A percentile compares a stretch with the other conserved stretches of the same genome.
These are phyloP conservation scores for Oscheius sp. DNA, from an alignment of 2,888 invertebrate species.

Conservation along the genomic window DNA sequence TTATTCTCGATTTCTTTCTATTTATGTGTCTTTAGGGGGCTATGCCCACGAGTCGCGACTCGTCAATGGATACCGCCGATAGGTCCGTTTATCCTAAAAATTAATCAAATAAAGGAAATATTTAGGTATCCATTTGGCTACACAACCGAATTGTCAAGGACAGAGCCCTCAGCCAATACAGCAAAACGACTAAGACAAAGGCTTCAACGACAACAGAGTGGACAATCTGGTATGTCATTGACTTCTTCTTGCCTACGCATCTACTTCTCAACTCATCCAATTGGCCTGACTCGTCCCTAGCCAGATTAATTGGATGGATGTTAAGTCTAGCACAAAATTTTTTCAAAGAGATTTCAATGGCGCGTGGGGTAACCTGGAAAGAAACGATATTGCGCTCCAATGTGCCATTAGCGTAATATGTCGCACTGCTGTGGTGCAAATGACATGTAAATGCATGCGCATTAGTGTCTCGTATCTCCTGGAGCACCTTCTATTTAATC, in stretches of 20 bases:
- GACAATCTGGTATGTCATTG: slow-evolving; percentile 56
- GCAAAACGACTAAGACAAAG: slow-evolving; percentile 68
- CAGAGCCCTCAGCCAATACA: slow-evolving; percentile 67
- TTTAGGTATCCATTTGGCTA: slow-evolving; percentile 68
- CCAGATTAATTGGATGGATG: no score
- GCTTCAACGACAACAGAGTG: slow-evolving; percentile 67
- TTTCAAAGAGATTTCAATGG: no score
- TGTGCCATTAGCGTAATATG: slow-evolving; percentile 29
- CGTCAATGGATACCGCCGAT: slow-evolving; percentile 63
- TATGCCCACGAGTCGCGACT: slow-evolving; percentile 56
- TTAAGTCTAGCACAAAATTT: no score
- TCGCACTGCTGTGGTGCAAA: slow-evolving; percentile 22
- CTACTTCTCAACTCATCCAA: background rate
- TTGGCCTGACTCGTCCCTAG: no score
- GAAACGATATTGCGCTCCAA: slow-evolving; percentile 4
- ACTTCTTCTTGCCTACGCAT: background rate
- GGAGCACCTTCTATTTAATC: background rate
- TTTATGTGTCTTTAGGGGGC: slow-evolving; percentile 10
- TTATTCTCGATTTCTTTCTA: no score
- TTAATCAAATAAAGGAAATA: background rate
- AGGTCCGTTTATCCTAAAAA: background rate
- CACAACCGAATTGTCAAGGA: slow-evolving; percentile 63
- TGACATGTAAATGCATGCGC: slow-evolving; percentile 27
- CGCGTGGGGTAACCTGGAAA: slow-evolving; percentile 3
- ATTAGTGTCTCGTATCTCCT: slow-evolving; percentile 15